These are phyloP conservation scores for Borostomias antarcticus DNA, from an alignment of 2,797 vertebrate genomes.

Conservation along the genomic window DNA sequence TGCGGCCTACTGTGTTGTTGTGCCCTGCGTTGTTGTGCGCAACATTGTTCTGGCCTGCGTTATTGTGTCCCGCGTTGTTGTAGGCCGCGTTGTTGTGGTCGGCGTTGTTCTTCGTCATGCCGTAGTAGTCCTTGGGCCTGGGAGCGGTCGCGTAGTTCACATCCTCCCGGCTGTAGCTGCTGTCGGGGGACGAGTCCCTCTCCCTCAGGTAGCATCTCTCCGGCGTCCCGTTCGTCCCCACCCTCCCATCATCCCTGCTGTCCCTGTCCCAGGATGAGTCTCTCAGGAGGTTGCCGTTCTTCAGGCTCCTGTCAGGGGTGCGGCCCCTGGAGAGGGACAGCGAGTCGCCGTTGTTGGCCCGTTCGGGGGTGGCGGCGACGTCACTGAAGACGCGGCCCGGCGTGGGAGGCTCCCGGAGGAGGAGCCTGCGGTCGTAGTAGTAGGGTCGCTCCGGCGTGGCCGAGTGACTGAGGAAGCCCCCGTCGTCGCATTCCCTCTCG, in stretches of 20 bases:
- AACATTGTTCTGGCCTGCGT: constrained; percentile 68
- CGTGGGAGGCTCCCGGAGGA: constrained; percentile 66
- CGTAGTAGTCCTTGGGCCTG: constrained; percentile 84
- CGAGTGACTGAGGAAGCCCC: constrained; percentile 67
- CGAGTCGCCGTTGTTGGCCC: constrained; percentile 54
- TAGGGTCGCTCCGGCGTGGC: constrained; percentile 72
- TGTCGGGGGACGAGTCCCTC: constrained; percentile 77
- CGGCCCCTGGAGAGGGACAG: constrained; percentile 66
- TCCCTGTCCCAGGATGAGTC: constrained; percentile 85
- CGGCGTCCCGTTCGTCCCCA: constrained; percentile 65
- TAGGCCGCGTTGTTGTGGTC: constrained; percentile 38
- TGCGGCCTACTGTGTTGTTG: constrained; percentile 59
- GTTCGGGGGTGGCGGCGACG: constrained; percentile 66
- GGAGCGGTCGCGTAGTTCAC: constrained; percentile 72
- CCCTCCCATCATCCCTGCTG: constrained; percentile 68
- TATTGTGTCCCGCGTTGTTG: constrained; percentile 22
- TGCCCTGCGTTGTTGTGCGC: constrained; percentile 56
- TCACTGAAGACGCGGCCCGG: constrained; percentile 58
- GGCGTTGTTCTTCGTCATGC: constrained; percentile 78
- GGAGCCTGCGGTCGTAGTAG: constrained; percentile 51
- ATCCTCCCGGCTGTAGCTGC: constrained; percentile 77
- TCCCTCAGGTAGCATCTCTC: constrained; percentile 67
- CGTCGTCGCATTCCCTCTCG: constrained; percentile 72
- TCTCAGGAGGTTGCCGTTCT: constrained; percentile 76
- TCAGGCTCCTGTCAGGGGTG: constrained; percentile 77